Base-by-base conservation (phyloP, 2,113 vertebrate species). In the Crotalus helleri region DNA sequence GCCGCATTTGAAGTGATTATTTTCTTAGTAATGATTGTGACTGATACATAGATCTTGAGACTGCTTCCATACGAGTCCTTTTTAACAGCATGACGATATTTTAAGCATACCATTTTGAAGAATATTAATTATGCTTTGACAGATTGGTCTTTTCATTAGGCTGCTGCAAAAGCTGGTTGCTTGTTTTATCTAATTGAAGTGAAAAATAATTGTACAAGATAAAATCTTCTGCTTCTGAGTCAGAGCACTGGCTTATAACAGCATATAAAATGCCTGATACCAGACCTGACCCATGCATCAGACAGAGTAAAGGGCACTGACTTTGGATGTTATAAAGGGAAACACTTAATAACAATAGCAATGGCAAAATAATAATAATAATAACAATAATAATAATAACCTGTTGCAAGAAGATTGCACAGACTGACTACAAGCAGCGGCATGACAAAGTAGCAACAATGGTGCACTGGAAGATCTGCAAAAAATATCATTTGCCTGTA, bases 11-110 rank as follows among this genome's bases (percentile, higher is more conserved):
- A 55, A 69, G 44, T 29, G 57, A 85, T 92, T 90, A 90, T 85
- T 92, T 92, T 59, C 88, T 51, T 90, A 53, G 44, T 57, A 21
- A 92, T 90, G 90, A 85, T 26, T 92, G 88, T 90, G 69, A 92
- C 89, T 85, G 89, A 90, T 90, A 90, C 58, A 90, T 90, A 85
- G 89, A 92, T 69, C 89, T 92, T 90, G 46, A 92, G 92, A 54
- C 57, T 85, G 33, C 86, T 90, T 85, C 88, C 39, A 33, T 90
- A 88, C 33, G 64, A 29, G 64, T 58, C 85, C 54, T 55, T 74
- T 24, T 59, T 59, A 64, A 57, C 8, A 74, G 61, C 51, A 46
- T 85, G 55, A 33, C 59, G 74, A 54, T 21, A 58, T n/a, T 55
- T 39, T 90, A 26, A 92, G 69, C 44, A 24, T 29, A 51, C 39